Base-by-base conservation (phyloP, 2,888 invertebrate genomes). In the Erebia aethiops region DNA sequence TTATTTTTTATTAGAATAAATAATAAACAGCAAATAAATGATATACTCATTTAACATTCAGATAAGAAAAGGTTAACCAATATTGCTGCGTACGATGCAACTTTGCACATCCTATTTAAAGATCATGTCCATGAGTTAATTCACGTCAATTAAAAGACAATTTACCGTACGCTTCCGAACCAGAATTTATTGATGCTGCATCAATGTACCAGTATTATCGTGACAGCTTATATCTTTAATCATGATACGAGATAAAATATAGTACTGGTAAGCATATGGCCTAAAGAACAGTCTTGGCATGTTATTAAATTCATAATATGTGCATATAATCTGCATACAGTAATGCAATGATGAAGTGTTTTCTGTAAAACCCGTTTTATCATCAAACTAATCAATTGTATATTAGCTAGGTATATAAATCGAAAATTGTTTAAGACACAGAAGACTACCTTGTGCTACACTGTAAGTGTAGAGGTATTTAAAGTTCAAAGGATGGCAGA, bases 121-220 rank as follows among this genome's bases (percentile, higher is more conserved):
- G 18, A n/a, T 56, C 16, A 35, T 16, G 51, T 5, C 35, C 64
- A 16, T 64, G n/a, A 51, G 61, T 72, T 71, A 66, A 64, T 72
- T 66, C 41, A 41, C 26, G 57, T 65, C 72, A 70, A 72, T 72
- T 57, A 67, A 69, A 52, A 64, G 64, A 54, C 52, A 64, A 64
- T 64, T 64, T 64, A 35, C 51, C 18, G 51, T 35, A 62, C 8
- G 16, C 26, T 11, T 46, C 62, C 49, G 63, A 63, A n/a, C 16
- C n/a, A 41, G 52, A 62, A 62, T 21, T 21, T 49, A 62, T 62
- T 49, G 62, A 62, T 62, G 49, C 46, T 49, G 46, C 46, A 46
- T 62, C 8, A 21, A 46, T 21, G 18, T 21, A 62, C 61, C 46
- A 8, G 21, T 41, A 46, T 46, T 16, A 16, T 43, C 41, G 13